These are phyloP conservation scores for Bovichtus variegatus DNA, from an alignment of 2,797 vertebrate genomes.

Conservation along the genomic window DNA sequence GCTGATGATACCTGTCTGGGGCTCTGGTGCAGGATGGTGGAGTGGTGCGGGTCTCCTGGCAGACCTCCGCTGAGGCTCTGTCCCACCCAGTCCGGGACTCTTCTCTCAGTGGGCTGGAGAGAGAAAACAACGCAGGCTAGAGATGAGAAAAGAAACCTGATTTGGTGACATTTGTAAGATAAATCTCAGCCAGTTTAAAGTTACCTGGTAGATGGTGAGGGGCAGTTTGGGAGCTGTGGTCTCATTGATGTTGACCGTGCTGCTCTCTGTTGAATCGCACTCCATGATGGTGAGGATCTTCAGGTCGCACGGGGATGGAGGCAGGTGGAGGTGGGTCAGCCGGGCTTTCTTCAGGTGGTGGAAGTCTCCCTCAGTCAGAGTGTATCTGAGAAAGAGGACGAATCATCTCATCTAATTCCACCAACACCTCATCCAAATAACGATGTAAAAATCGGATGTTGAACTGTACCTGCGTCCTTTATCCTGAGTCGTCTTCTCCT, in stretches of 20 bases:
- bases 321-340: conserved; percentile 92
- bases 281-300: conserved; percentile 98
- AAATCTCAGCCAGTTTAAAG: neutral
- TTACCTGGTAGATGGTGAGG: conserved; percentile 93
- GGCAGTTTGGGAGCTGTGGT: conserved; percentile 84
- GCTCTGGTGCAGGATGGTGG: conserved; percentile 85
- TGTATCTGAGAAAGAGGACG: conserved; percentile 86
- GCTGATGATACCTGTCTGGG: conserved; percentile 74
- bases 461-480: conserved; percentile 91
- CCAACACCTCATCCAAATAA: neutral
- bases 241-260: conserved; percentile 84
- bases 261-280: conserved; percentile 92
- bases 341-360: conserved; percentile 97
- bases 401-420: neutral
- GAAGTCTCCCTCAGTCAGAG: conserved; percentile 96
- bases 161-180: neutral
- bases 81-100: conserved; percentile 85
- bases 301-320: conserved; percentile 85
- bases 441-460: neutral
- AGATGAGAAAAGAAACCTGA: neutral
- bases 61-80: conserved; percentile 91
- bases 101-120: conserved; percentile 81
- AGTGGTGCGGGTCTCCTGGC: conserved; percentile 94
- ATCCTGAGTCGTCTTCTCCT: conserved; percentile 91
- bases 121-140: conserved; percentile 6